These are phyloP conservation scores for Sander vitreus DNA, from an alignment of 2,113 vertebrate genomes.

Conservation along the genomic window DNA sequence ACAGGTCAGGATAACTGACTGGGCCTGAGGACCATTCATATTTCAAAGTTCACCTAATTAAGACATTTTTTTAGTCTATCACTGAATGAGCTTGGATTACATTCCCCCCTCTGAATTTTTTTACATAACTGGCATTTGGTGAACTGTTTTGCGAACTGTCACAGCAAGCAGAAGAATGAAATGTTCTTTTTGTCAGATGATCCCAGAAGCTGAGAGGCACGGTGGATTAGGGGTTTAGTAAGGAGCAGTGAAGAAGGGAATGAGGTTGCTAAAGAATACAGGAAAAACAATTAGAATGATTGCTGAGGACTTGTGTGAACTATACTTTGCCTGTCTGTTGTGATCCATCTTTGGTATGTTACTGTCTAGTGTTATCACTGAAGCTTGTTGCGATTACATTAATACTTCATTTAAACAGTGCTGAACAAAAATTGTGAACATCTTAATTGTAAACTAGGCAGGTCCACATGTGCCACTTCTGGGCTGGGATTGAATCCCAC, in stretches of 20 bases:
- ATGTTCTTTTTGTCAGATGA: slow-evolving; percentile 73
- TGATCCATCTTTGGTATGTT: not conserved
- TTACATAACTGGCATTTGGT: slow-evolving; percentile 80
- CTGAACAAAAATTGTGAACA: not conserved
- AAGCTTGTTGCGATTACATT: not conserved
- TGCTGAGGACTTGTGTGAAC: slow-evolving; percentile 8
- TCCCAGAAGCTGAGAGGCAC: slow-evolving; percentile 59
- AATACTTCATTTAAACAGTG: slow-evolving; percentile 1
- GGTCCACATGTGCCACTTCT: not conserved
- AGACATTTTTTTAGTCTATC: slow-evolving; percentile 41
- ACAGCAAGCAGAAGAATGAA: slow-evolving; percentile 71
- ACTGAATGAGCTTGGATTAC: slow-evolving; percentile 44
- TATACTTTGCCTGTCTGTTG: not conserved
- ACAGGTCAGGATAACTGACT: slow-evolving; percentile 18
- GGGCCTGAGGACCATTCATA: slow-evolving; percentile 22
- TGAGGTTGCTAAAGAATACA: slow-evolving; percentile 18
- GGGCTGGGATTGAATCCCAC: not conserved
- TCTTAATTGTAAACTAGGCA: not conserved
- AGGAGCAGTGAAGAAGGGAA: slow-evolving; percentile 25
- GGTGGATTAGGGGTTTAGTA: slow-evolving; percentile 56
- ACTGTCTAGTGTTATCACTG: not conserved
- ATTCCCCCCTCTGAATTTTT: slow-evolving; percentile 39
- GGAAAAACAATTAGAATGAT: slow-evolving; percentile 34
- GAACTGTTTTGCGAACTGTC: slow-evolving; percentile 54
- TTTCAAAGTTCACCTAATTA: slow-evolving; percentile 59